A percentile compares a stretch with the other conserved stretches of the same genome.
phyloP scores from a whole-genome alignment of 2,888 invertebrate genomes.

The Calameuta idolon region DNA sequence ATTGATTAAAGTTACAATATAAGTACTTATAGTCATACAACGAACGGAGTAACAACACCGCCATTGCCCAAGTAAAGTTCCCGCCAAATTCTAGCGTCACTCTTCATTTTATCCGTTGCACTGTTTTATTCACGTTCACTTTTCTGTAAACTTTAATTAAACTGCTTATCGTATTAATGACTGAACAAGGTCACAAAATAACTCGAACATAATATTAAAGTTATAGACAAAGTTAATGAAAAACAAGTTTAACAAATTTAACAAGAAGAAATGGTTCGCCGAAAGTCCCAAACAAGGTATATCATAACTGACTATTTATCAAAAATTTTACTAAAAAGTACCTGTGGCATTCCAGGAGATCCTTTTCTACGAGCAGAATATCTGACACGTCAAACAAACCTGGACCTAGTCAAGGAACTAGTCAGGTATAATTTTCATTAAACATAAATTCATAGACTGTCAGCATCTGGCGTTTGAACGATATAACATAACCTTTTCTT shows the following conservation, averaged over 20 bases:
- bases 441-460: neutral
- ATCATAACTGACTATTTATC: neutral
- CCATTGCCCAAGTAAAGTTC: neutral
- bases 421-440: neutral
- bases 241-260: neutral
- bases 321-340: neutral
- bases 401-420: neutral
- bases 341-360: neutral
- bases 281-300: conserved; percentile 42
- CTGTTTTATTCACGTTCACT: neutral
- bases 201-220: neutral
- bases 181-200: neutral
- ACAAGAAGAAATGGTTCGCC: conserved; percentile 42
- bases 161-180: neutral
- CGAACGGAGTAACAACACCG: neutral
- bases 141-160: neutral
- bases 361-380: neutral
- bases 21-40: neutral
- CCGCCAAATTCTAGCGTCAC: neutral
- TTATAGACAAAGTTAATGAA: neutral
- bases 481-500: neutral
- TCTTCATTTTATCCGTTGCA: neutral
- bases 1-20: neutral
- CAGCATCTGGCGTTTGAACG: neutral
- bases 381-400: neutral